Evolutionary conservation across 2,797 vertebrate genomes (phyloP).

Genomic region (Macrochelys suwanniensis): DNA sequence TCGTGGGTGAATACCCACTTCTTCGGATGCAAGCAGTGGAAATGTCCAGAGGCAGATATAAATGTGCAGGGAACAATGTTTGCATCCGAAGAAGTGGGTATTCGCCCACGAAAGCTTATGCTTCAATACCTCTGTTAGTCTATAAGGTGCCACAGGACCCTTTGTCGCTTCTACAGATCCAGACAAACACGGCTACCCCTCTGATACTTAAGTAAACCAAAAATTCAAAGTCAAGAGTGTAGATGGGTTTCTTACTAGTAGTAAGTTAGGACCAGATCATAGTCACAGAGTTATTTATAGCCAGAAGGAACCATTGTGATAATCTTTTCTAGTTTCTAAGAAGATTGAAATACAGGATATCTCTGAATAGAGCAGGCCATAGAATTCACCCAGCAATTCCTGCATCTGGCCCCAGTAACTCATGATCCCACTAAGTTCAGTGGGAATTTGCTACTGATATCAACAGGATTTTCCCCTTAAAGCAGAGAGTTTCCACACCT

Average conservation of each 20-base stretch:
- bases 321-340: neutral
- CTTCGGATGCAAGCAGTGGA: too few species aligned
- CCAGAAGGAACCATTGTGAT: neutral
- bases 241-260: neutral
- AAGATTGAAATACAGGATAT: neutral
- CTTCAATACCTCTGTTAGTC: too few species aligned
- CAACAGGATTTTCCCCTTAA: neutral
- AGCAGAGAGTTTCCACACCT: neutral
- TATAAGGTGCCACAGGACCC: too few species aligned
- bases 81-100: too few species aligned
- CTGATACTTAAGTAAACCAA: neutral
- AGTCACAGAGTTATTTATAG: neutral
- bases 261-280: neutral
- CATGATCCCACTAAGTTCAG: neutral
- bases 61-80: too few species aligned
- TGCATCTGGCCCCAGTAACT: neutral
- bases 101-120: too few species aligned
- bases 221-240: neutral
- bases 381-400: neutral
- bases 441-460: neutral
- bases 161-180: too few species aligned
- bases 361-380: neutral
- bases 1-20: too few species aligned
- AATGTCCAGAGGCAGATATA: too few species aligned
- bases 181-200: too few species aligned